Evolutionary conservation across 92 coral and sea anemone genomes (phyloP).

Genomic region (Porites rus): DNA sequence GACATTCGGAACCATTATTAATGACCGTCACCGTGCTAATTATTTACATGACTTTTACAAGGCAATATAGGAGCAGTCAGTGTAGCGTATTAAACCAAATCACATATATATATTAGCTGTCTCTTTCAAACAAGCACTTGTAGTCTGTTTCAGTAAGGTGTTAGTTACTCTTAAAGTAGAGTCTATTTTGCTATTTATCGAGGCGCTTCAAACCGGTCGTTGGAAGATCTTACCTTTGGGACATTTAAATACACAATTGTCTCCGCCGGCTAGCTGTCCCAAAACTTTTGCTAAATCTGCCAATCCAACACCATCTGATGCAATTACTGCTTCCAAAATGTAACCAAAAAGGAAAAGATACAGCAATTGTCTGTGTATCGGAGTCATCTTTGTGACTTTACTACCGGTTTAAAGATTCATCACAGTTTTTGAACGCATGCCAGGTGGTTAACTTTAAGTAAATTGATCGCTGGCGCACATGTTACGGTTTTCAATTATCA

Average conservation of each 20-base stretch:
- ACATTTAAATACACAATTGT: slow-evolving; percentile 75
- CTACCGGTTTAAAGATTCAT: background rate
- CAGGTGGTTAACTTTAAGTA: background rate
- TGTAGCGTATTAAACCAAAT: too few relatives aligned
- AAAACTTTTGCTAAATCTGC: slow-evolving; percentile 87
- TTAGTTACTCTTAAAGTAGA: too few relatives aligned
- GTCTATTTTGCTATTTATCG: too few relatives aligned
- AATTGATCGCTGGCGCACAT: slow-evolving; percentile 30
- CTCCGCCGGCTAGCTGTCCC: slow-evolving; percentile 84
- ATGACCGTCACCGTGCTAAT: background rate
- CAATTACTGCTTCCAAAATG: slow-evolving; percentile 8
- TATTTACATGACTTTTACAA: background rate
- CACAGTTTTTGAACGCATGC: background rate
- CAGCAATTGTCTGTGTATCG: background rate
- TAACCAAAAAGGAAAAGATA: slow-evolving; percentile 16
- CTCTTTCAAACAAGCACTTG: too few relatives aligned
- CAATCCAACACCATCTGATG: slow-evolving; percentile 58
- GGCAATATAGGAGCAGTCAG: background rate
- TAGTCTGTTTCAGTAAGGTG: too few relatives aligned
- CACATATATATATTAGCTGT: too few relatives aligned
- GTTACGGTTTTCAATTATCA: background rate
- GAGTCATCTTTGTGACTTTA: background rate
- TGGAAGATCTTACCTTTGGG: slow-evolving; percentile 64
- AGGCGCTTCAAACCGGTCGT: background rate
- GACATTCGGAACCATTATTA: too few relatives aligned